Evolutionary conservation across 2,888 invertebrate genomes (phyloP).

Genomic region (Steinernema carpocapsae): DNA sequence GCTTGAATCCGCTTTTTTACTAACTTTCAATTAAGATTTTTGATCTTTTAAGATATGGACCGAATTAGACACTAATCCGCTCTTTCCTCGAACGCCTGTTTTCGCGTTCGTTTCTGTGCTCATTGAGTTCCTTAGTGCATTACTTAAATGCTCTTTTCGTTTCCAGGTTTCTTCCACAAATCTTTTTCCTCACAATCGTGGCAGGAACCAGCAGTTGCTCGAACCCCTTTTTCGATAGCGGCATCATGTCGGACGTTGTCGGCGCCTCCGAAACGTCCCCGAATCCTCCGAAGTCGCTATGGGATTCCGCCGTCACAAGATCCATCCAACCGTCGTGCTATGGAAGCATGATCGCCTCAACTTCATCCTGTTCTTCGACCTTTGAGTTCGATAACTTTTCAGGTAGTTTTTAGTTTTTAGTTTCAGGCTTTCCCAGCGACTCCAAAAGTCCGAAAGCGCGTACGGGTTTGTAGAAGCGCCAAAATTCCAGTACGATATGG

Average conservation of each 20-base stretch:
- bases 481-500: conserved; percentile 62
- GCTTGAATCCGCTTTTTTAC: too few relatives aligned
- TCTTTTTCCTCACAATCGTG: not conserved
- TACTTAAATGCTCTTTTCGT: too few relatives aligned
- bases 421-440: conserved; percentile 20
- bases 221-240: conserved; percentile 27
- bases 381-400: not conserved
- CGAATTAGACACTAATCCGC: too few relatives aligned
- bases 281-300: conserved; percentile 9
- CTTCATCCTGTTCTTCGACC: conserved; percentile 14
- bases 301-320: not conserved
- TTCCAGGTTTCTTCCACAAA: too few relatives aligned
- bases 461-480: conserved; percentile 55
- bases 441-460: conserved; percentile 17
- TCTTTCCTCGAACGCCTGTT: too few relatives aligned
- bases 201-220: conserved; percentile 30
- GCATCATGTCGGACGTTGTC: conserved; percentile 32
- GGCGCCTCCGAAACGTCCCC: conserved; percentile 13
- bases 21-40: too few relatives aligned
- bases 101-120: too few relatives aligned
- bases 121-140: too few relatives aligned
- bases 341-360: conserved; percentile 19
- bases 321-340: conserved; percentile 27
- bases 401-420: not conserved
- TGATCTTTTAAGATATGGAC: too few relatives aligned